phyloP scores from a whole-genome alignment of 1,140 invertebrate species.

The Microvelia longipes region DNA sequence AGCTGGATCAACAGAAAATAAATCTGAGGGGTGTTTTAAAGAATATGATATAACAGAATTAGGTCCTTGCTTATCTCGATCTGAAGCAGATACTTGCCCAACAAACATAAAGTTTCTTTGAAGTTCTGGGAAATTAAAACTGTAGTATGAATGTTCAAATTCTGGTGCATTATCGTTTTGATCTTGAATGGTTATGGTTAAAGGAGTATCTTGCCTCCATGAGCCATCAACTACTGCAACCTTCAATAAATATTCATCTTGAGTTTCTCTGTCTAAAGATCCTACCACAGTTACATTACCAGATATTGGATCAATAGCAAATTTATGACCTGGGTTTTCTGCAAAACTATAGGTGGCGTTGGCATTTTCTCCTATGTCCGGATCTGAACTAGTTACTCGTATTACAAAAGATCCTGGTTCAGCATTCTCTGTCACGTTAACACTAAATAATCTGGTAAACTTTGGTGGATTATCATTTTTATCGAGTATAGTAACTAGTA shows the following conservation, averaged over 20 bases:
- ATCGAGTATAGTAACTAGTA: constrained; percentile 68
- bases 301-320: constrained; percentile 68
- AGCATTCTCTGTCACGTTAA: constrained; percentile 90
- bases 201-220: constrained; percentile 71
- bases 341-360: constrained; percentile 78
- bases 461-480: constrained; percentile 90
- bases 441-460: constrained; percentile 81
- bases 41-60: constrained; percentile 88
- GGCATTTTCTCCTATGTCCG: constrained; percentile 71
- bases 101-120: constrained; percentile 63
- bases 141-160: constrained; percentile 73
- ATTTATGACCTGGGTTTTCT: constrained; percentile 75
- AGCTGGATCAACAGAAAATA: constrained; percentile 78
- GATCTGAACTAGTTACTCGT: constrained; percentile 75
- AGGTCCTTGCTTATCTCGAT: constrained; percentile 80
- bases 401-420: constrained; percentile 85
- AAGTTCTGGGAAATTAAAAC: constrained; percentile 77
- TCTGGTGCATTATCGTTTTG: constrained; percentile 88
- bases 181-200: constrained; percentile 86
- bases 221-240: constrained; percentile 74
- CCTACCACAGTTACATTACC: constrained; percentile 84
- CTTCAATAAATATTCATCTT: constrained; percentile 80
- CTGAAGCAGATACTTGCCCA: constrained; percentile 72
- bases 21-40: constrained; percentile 72
- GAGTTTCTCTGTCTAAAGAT: constrained; percentile 67